Conservation (phyloP, 2,888 invertebrate species). For the Aphodius granarius region DNA sequence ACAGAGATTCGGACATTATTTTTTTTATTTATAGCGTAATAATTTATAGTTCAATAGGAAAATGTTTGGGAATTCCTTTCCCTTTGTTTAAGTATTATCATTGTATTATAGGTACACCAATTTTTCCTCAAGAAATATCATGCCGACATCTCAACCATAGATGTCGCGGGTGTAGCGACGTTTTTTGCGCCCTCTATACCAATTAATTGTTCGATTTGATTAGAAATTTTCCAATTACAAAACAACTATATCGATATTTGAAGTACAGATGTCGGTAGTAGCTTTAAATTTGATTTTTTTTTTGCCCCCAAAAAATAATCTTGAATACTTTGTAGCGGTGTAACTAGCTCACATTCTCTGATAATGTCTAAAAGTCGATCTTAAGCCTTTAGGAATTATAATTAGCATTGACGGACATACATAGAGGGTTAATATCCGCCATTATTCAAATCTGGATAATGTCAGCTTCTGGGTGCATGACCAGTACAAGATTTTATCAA, state of each 20-base stretch:
- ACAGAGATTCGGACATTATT: too few species aligned
- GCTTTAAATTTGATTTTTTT: background rate
- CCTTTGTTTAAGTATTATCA: too few species aligned
- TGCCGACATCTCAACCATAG: too few species aligned
- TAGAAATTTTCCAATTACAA: background rate
- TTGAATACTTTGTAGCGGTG: background rate
- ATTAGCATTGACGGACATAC: background rate
- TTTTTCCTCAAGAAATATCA: too few species aligned
- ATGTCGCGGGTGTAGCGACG: background rate
- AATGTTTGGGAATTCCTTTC: too few species aligned
- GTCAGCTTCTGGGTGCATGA: background rate
- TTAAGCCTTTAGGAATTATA: background rate
- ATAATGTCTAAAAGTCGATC: background rate
- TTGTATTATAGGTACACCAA: too few species aligned
- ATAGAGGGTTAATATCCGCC: constrained; percentile 1
- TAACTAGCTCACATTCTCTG: background rate
- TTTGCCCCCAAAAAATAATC: too few species aligned
- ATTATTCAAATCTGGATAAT: constrained; percentile 11
- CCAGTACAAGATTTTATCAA: constrained; percentile 1
- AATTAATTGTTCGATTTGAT: background rate
- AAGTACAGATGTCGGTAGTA: background rate
- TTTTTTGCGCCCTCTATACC: background rate
- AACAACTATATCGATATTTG: background rate
- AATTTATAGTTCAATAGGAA: too few species aligned
- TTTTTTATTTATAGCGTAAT: too few species aligned